phyloP scores from a whole-genome alignment of 2,113 vertebrate species.

The Caretta caretta region DNA sequence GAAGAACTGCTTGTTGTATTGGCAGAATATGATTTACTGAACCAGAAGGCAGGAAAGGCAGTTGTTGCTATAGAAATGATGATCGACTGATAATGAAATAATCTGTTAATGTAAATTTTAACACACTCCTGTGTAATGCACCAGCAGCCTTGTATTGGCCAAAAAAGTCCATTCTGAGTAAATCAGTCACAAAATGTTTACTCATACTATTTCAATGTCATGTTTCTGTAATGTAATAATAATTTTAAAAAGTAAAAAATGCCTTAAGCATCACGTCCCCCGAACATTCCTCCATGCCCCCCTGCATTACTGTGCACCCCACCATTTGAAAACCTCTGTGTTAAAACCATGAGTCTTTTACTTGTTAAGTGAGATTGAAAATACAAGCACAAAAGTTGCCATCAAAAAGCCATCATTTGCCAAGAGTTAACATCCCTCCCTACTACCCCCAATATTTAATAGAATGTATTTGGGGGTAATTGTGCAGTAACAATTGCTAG shows the following conservation, averaged over 20 bases:
- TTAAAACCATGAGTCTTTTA: neutral
- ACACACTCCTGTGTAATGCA: neutral
- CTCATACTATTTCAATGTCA: neutral
- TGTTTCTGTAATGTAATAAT: neutral
- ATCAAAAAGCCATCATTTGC: neutral
- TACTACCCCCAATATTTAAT: constrained; percentile 36
- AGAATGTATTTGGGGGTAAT: constrained; percentile 32
- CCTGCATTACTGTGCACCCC: neutral
- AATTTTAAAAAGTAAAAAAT: neutral
- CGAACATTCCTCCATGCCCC: no score
- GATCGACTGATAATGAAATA: no score
- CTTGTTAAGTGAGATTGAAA: neutral
- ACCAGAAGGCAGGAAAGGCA: no score
- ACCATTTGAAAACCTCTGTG: neutral
- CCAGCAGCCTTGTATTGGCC: neutral
- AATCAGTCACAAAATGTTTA: neutral
- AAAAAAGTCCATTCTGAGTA: neutral
- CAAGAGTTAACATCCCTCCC: neutral
- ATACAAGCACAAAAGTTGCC: neutral
- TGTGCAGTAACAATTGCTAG: constrained; percentile 41
- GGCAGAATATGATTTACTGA: no score
- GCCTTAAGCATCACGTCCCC: neutral
- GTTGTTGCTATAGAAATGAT: no score
- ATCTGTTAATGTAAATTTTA: no score
- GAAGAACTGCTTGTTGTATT: no score